Base-by-base conservation (phyloP, 2,888 invertebrate species). In the Dione juno region DNA sequence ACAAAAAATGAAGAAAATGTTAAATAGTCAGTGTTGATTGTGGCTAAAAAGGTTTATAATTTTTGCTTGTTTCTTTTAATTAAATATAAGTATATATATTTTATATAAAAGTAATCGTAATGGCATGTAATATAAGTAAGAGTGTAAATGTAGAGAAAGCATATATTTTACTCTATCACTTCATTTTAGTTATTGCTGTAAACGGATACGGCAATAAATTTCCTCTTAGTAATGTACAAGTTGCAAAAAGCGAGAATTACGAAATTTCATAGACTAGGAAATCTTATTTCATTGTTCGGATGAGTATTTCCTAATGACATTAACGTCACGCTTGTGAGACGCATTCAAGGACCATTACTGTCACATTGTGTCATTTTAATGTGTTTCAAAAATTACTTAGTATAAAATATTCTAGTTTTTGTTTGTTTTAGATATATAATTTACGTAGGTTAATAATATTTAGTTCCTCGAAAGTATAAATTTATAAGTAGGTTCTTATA, bases 261-360 rank as follows among this genome's bases (percentile, higher is more conserved):
- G 80, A 88, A 85, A 88, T 82, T 77, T 79, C 57, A 78, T 78
- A 78, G 77, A 84, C 79, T 81, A 80, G 82, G 82, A 81, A 82
- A 82, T 82, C 81, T 85, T 83, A 84, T 86, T 86, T 85, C 78
- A 88, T 91, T 90, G 91, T 90, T 84, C 72, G 75, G 76, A 82
- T 81, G 83, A 84, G 79, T 77, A 77, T 89, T 87, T 88, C 83
- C 88, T 84, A 89, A 89, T 80, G 45, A 67, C 73, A 75, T 78
- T 75, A 78, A 70, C 83, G 86, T 88, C 81, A 89, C 84, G 86
- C 82, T 84, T 70, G 77, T 76, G 82, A 61, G 79, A 78, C 82
- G 79, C 81, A 84, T 84, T 80, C 80, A 81, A 82, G 82, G 83
- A 84, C 78, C 77, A 67, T 74, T 71, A 71, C 45, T 65, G 54